Evolutionary conservation across 92 coral and sea anemone species (phyloP).

Genomic region (Phymanthus crucifer): DNA sequence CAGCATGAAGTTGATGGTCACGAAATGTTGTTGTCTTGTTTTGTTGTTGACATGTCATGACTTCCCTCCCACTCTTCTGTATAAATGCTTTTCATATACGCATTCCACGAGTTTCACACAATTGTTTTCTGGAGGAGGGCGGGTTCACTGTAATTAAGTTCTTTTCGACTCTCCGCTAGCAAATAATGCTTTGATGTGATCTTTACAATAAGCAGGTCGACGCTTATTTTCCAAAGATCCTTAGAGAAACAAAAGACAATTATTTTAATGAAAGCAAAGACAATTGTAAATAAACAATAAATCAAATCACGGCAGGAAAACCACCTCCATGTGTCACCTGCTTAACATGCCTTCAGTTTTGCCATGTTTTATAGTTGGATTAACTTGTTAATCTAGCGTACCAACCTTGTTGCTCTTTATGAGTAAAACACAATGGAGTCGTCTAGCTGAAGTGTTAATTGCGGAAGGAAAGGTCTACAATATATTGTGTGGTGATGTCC

Average conservation of each 20-base stretch:
- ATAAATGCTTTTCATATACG: not conserved
- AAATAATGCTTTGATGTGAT: not conserved
- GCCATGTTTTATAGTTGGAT: not conserved
- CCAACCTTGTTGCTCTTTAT: constrained; percentile 12
- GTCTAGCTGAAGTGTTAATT: constrained; percentile 58
- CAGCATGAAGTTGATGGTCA: constrained; percentile 4
- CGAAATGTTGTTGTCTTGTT: constrained; percentile 6
- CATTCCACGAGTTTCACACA: not conserved
- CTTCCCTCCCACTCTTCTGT: constrained; percentile 7
- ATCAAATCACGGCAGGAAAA: constrained; percentile 20
- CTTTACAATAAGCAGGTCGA: not conserved
- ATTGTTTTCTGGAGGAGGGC: constrained; percentile 6
- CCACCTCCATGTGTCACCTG: not conserved
- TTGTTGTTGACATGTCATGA: not conserved
- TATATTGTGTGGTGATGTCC: not conserved
- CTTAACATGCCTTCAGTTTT: constrained; percentile 8
- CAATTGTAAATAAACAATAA: not conserved
- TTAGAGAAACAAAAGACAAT: not conserved
- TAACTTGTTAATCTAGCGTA: constrained; percentile 17
- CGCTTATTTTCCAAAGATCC: not conserved
- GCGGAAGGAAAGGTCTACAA: constrained; percentile 18
- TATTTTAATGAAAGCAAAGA: not conserved
- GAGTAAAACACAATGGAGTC: constrained; percentile 12
- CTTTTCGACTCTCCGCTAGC: not conserved
- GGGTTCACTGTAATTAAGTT: constrained; percentile 13